phyloP scores from a whole-genome alignment of 2,113 vertebrate species.

The Istiophorus platypterus region DNA sequence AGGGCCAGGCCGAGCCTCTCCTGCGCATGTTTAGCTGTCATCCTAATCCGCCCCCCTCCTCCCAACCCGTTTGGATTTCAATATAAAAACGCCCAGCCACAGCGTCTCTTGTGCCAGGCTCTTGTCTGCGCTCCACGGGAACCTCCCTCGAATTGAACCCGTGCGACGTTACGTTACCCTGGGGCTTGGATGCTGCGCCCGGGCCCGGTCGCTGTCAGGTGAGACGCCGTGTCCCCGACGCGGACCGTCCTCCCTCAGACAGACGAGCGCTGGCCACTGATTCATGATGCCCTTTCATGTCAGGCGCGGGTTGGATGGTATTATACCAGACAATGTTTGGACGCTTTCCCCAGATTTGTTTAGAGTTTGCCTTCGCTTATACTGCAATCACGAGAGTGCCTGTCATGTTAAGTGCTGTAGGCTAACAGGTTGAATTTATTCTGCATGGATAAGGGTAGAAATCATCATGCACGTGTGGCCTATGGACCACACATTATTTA shows the following conservation, averaged over 20 bases:
- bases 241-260: constrained; percentile 23
- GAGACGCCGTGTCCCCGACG: constrained; percentile 28
- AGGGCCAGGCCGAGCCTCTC: not conserved
- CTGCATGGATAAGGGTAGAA: constrained; percentile 8
- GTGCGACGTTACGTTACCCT: no score
- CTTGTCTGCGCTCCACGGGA: not conserved
- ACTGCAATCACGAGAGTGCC: constrained; percentile 30
- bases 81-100: not conserved
- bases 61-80: constrained; percentile 18
- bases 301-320: constrained; percentile 52
- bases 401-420: constrained; percentile 24
- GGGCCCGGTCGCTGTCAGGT: constrained; percentile 9
- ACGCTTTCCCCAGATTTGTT: constrained; percentile 45
- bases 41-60: not conserved
- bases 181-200: no score
- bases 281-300: constrained; percentile 45
- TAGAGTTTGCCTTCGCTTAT: constrained; percentile 48
- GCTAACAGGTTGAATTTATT: constrained; percentile 30
- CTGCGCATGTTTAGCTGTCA: not conserved
- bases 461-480: not conserved
- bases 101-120: not conserved
- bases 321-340: constrained; percentile 47
- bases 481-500: not conserved
- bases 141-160: no score
- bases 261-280: constrained; percentile 39